Conservation (phyloP, 2,797 vertebrate genomes). For the Emys orbicularis region DNA sequence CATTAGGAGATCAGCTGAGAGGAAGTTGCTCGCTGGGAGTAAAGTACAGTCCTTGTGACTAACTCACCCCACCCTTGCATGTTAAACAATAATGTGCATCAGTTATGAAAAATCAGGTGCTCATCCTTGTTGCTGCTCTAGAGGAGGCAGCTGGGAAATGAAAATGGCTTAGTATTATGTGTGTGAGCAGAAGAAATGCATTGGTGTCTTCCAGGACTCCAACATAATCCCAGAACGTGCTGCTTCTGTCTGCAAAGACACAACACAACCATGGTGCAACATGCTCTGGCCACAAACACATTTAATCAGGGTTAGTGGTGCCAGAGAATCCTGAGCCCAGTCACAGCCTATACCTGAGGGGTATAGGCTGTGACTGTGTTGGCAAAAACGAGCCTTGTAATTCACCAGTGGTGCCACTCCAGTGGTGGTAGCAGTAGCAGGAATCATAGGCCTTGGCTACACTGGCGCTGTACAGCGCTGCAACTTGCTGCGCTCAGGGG, state of each 20-base stretch:
- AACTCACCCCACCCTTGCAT: background rate
- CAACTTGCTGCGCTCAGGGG: no score
- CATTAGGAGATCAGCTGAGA: background rate
- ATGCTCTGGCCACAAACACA: background rate
- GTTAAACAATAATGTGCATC: background rate
- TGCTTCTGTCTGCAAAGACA: background rate
- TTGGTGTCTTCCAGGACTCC: background rate
- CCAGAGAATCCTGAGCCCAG: background rate
- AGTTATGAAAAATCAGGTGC: background rate
- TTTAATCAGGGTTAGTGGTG: background rate
- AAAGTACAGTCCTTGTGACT: background rate
- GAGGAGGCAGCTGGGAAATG: background rate
- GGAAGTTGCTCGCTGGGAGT: background rate
- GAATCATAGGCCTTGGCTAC: no score
- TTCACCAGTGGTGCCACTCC: background rate
- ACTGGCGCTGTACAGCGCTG: no score
- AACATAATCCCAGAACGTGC: background rate
- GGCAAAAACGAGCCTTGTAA: background rate
- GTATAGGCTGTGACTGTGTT: background rate
- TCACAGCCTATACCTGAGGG: background rate
- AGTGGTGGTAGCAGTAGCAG: no score
- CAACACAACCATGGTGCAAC: background rate
- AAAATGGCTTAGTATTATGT: background rate
- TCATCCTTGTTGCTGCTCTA: background rate
- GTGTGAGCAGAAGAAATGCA: background rate